Percentiles rank a stretch among this genome's conserved stretches.
phyloP scores from a whole-genome alignment of 2,113 vertebrate genomes.

The Leptosomus discolor region DNA sequence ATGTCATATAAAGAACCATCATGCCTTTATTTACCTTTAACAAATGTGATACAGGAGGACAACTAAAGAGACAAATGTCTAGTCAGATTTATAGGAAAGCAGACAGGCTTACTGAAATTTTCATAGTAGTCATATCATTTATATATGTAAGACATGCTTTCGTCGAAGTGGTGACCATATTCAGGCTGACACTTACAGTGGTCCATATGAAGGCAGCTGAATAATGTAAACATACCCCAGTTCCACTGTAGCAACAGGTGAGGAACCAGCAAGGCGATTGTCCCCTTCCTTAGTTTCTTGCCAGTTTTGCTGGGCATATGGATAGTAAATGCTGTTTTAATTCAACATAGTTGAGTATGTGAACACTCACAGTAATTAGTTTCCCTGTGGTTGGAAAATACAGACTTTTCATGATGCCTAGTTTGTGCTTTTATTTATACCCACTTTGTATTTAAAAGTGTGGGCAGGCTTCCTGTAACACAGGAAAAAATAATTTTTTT shows the following conservation, averaged over 20 bases:
- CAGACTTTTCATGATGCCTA: constrained; percentile 66
- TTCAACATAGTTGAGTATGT: not conserved
- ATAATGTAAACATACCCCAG: not conserved
- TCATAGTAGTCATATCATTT: constrained; percentile 21
- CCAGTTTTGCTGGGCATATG: not conserved
- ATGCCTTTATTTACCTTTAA: constrained; percentile 50
- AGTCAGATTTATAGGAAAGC: not conserved
- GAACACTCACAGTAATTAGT: constrained; percentile 25
- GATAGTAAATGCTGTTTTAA: not conserved
- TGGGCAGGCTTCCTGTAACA: constrained; percentile 72
- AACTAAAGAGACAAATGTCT: constrained; percentile 21
- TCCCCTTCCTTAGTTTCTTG: not conserved
- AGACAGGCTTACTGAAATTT: constrained; percentile 26
- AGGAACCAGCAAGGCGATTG: not conserved
- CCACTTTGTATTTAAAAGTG: constrained; percentile 72
- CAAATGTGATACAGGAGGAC: not conserved
- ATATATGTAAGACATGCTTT: not conserved
- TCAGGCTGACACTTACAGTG: not conserved
- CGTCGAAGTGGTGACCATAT: not conserved
- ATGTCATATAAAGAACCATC: not conserved
- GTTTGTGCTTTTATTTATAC: constrained; percentile 75
- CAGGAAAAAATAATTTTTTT: constrained; percentile 58
- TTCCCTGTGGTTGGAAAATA: constrained; percentile 71
- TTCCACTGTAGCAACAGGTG: not conserved
- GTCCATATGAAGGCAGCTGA: not conserved